Evolutionary conservation across 2,797 vertebrate genomes (phyloP).

Genomic region (Phrynocephalus vlangalii): DNA sequence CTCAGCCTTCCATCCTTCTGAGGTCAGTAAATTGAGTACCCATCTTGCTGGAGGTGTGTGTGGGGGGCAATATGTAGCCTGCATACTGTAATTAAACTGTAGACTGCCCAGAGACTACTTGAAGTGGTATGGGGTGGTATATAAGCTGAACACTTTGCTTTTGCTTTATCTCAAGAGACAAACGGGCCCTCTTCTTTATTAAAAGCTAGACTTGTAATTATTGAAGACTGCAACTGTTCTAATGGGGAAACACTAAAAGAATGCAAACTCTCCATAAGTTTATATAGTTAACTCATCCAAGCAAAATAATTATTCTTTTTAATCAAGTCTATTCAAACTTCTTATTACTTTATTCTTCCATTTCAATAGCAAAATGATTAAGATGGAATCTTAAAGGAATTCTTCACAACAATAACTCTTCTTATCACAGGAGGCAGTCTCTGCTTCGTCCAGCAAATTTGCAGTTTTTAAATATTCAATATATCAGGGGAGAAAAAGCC

Average conservation of each 20-base stretch:
- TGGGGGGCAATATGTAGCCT: too few species aligned
- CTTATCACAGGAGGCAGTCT: slow-evolving; percentile 73
- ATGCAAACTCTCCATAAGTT: slow-evolving; percentile 65
- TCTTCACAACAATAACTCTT: slow-evolving; percentile 74
- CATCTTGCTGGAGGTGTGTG: too few species aligned
- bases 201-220: slow-evolving; percentile 11
- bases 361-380: slow-evolving; percentile 76
- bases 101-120: too few species aligned
- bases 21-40: too few species aligned
- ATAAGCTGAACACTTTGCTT: too few species aligned
- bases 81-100: too few species aligned
- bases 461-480: slow-evolving; percentile 68
- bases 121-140: too few species aligned
- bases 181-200: slow-evolving; percentile 39
- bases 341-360: slow-evolving; percentile 78
- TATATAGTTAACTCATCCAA: slow-evolving; percentile 72
- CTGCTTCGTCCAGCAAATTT: slow-evolving; percentile 69
- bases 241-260: slow-evolving; percentile 56
- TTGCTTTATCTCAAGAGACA: neutral
- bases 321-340: slow-evolving; percentile 78
- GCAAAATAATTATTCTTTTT: slow-evolving; percentile 78
- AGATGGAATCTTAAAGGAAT: slow-evolving; percentile 78
- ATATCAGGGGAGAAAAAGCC: slow-evolving; percentile 48
- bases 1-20: too few species aligned
- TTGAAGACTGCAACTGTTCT: slow-evolving; percentile 39